Conservation (phyloP, 2,888 invertebrate genomes). For the Epistrophe grossulariae region DNA sequence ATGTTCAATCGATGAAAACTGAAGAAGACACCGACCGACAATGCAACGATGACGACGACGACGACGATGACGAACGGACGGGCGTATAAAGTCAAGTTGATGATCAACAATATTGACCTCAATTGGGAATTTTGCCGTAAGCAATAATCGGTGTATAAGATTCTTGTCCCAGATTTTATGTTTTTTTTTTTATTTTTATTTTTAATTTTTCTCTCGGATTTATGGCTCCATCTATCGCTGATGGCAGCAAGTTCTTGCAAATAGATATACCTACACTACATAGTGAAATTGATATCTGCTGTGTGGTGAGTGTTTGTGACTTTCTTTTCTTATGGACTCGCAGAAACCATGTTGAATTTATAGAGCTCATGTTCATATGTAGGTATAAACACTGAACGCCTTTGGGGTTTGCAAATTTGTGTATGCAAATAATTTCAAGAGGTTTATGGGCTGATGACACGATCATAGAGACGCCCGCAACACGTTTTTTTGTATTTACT, state of each 20-base stretch:
- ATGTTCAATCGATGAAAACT: conserved; percentile 16
- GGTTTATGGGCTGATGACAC: conserved; percentile 36
- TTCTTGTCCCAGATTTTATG: conserved; percentile 44
- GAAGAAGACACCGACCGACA: conserved; percentile 7
- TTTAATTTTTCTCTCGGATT: conserved; percentile 23
- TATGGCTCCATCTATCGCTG: conserved; percentile 36
- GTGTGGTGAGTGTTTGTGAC: conserved; percentile 13
- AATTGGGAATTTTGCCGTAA: conserved; percentile 31
- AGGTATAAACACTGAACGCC: neutral
- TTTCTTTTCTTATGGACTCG: conserved; percentile 33
- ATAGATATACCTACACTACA: conserved; percentile 27
- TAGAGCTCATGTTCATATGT: conserved; percentile 7
- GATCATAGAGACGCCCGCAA: conserved; percentile 9
- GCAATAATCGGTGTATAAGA: conserved; percentile 43
- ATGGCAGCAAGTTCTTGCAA: conserved; percentile 29
- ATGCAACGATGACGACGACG: neutral
- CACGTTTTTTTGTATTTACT: neutral
- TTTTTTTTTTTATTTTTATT: neutral
- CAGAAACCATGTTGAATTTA: neutral
- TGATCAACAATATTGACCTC: conserved; percentile 64
- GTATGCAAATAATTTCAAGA: conserved; percentile 34
- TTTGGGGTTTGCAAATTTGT: conserved; percentile 30
- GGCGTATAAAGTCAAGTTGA: conserved; percentile 23
- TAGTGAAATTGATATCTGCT: conserved; percentile 24
- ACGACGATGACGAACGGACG: neutral